Base-by-base conservation (phyloP, 2,797 vertebrate genomes). In the Tamandua tetradactyla region DNA sequence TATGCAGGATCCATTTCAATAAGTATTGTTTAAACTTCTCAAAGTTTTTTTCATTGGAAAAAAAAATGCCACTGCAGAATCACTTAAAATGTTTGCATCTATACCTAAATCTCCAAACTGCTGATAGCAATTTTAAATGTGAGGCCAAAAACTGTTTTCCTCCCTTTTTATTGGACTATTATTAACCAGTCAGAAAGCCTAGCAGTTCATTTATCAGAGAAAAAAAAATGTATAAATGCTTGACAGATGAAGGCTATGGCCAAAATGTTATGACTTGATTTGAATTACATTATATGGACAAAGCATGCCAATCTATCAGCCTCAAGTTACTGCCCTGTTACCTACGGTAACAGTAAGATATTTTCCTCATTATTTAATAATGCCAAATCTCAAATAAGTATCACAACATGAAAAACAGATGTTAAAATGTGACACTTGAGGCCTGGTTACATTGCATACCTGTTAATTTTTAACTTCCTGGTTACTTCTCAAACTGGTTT, bases 321-420 rank as follows among this genome's bases (percentile, higher is more conserved):
- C n/a, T 97, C 66, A 10, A 72, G 87, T 94, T 97, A 96, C 76
- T 96, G 47, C 82, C 57, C 84, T 93, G 90, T 96, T 96, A 96
- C 93, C 89, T 95, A 40, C 94, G 55, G 96, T 85, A 91, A 94
- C 90, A 93, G 61, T 94, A 83, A 59, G 84, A 44, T 87, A 90
- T 93, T 97, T 95, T 68, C 95, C 95, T 93, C 96, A 87, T 96
- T 95, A 94, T 40, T 97, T 95, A 97, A 97, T 96, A 97, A 97
- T 89, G 92, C 49, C 91, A 97, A 94, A 96, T 96, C 96, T 92
- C 14, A 96, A 97, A 94, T 93, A n/a, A 96, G 95, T 96, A 97
- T 97, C 93, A 79, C 35, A 97, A 96, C 87, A 96, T 93, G 80
- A 96, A 98, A 98, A 98, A 75, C 91, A 94, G 96, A 97, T 96